Percentiles rank a stretch among this genome's conserved stretches.
phyloP scores from a whole-genome alignment of 2,797 vertebrate genomes.

The Monodelphis domestica region DNA sequence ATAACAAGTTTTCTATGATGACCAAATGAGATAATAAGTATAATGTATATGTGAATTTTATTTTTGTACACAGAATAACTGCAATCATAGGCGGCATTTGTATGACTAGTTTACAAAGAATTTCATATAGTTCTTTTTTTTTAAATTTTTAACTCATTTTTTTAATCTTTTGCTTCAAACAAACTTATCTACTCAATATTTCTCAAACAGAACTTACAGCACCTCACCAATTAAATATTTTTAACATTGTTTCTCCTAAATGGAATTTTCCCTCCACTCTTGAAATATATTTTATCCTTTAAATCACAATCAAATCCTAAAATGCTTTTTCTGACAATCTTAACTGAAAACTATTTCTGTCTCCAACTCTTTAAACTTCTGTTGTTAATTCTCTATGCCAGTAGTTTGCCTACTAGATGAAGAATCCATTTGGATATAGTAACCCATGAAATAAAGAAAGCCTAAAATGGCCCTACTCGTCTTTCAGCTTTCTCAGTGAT shows the following conservation, averaged over 20 bases:
- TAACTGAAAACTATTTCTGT: background rate
- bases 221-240: background rate
- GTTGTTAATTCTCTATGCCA: background rate
- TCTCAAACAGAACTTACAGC: background rate
- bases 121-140: background rate
- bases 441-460: background rate
- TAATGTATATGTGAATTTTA: background rate
- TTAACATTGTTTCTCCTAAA: background rate
- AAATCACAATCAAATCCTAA: background rate
- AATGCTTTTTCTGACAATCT: background rate
- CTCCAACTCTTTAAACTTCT: background rate
- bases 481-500: background rate
- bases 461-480: background rate
- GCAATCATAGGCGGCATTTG: background rate
- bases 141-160: too few relatives aligned
- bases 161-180: background rate
- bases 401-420: background rate
- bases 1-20: background rate
- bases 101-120: background rate
- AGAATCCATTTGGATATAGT: background rate
- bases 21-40: background rate
- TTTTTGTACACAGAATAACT: background rate
- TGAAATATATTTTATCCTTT: background rate
- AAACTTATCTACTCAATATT: background rate
- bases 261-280: background rate